Evolutionary conservation across 2,113 vertebrate genomes (phyloP).

Genomic region (Esox niger): DNA sequence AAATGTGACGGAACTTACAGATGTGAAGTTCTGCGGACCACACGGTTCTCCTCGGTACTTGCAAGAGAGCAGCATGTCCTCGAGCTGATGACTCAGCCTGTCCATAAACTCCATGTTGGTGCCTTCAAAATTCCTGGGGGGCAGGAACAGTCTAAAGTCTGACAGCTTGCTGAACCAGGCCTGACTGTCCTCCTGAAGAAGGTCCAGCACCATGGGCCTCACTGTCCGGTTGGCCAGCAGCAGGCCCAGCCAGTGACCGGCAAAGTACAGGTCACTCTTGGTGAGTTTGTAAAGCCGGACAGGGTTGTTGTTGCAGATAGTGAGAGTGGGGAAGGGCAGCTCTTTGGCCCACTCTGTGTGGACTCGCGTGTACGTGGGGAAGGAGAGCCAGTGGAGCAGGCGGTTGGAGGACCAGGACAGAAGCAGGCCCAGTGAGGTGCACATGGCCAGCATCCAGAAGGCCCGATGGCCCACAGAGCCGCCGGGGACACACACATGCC

Average conservation of each 20-base stretch:
- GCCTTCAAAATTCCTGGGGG: slow-evolving; percentile 92
- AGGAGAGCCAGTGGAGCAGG: slow-evolving; percentile 90
- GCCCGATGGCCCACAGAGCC: slow-evolving; percentile 80
- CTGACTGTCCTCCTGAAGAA: slow-evolving; percentile 84
- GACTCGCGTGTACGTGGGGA: slow-evolving; percentile 90
- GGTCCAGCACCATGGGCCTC: slow-evolving; percentile 86
- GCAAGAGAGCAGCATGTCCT: slow-evolving; percentile 97
- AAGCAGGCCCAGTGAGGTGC: slow-evolving; percentile 87
- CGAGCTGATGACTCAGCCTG: slow-evolving; percentile 92
- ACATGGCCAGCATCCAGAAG: slow-evolving; percentile 90
- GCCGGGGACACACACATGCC: slow-evolving; percentile 80
- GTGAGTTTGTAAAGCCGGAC: slow-evolving; percentile 92
- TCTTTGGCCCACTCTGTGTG: slow-evolving; percentile 93
- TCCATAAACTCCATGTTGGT: slow-evolving; percentile 97
- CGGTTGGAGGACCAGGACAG: slow-evolving; percentile 95
- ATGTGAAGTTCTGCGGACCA: slow-evolving; percentile 95
- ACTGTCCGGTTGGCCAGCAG: slow-evolving; percentile 89
- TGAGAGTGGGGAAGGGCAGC: slow-evolving; percentile 90
- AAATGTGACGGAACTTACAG: slow-evolving; percentile 80
- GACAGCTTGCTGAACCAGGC: slow-evolving; percentile 95
- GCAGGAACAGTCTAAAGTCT: slow-evolving; percentile 93
- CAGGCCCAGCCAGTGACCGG: slow-evolving; percentile 93
- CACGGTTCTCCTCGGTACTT: slow-evolving; percentile 94
- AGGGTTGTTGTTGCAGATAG: slow-evolving; percentile 98
- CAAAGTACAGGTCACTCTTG: slow-evolving; percentile 95